Base-by-base conservation (phyloP, 2,888 invertebrate species). In the Luperina nickerlii region DNA sequence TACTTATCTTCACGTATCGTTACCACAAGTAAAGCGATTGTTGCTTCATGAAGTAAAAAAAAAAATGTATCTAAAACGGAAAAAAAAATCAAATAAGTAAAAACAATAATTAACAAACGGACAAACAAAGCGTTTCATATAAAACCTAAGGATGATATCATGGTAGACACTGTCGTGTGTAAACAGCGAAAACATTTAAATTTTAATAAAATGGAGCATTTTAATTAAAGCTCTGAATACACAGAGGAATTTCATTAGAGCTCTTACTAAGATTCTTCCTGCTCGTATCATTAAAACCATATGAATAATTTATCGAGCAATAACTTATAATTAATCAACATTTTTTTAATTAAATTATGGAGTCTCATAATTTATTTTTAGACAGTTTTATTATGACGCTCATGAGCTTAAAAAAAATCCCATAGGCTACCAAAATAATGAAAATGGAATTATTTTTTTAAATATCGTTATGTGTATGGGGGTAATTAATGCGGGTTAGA, bases 231-330 rank as follows among this genome's bases (percentile, higher is more conserved):
- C 32, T 20, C 9, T 42, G 13, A 54, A 62, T 32, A 32, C 18
- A 8, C 6, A 32, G 15, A 73, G 48, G 69, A 86, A 86, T 83
- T 83, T 86, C 20, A 87, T 84, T 65, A 60, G 0, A 51, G 48
- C 18, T 67, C 54, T 42, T 24, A 63, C 15, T 42, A 32, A 24
- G 57, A 68, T 84, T 63, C 18, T 71, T 71, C n/a, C 38, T 20
- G 2, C 42, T 45, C 32, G 13, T 32, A 9, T 63, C 20, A 65
- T 66, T 27, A 7, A 73, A 80, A 62, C 5, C 13, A 38, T 66
- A 42, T 66, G 70, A 70, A 69, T 81, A 54, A 69, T 48, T 65
- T 69, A 77, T 38, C 1, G 38, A 38, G 63, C 5, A 51, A 67
- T 74, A 15, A 27, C 20, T 68, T 48, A 45, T 20, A 20, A 68